phyloP scores from a whole-genome alignment of 1,140 invertebrate genomes.

The Ridgeia piscesae region DNA sequence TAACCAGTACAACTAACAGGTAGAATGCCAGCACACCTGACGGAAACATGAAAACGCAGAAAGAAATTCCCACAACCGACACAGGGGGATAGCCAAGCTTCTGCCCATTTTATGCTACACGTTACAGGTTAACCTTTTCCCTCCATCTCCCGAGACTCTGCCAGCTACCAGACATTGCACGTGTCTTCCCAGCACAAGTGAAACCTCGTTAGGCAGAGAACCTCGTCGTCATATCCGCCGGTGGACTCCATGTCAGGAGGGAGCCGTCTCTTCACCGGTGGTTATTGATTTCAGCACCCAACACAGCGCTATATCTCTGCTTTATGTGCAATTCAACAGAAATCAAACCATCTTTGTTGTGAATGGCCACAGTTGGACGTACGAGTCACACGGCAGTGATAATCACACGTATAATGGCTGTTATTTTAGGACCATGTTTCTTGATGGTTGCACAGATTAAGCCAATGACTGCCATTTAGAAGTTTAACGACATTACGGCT shows the following conservation, averaged over 20 bases:
- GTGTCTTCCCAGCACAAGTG: background rate
- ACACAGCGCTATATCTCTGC: background rate
- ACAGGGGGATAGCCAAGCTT: background rate
- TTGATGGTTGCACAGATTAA: background rate
- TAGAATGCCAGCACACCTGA: background rate
- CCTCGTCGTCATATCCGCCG: background rate
- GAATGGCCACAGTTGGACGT: background rate
- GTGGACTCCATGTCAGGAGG: background rate
- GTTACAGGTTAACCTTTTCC: background rate
- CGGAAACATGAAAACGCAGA: background rate
- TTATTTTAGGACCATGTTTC: background rate
- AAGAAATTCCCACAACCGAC: background rate
- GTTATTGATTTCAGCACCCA: background rate
- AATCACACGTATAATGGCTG: background rate
- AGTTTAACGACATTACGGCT: too few species aligned
- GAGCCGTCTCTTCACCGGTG: background rate
- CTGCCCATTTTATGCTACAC: background rate
- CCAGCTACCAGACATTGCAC: background rate
- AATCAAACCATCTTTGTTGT: background rate
- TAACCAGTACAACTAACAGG: background rate
- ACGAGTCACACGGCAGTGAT: background rate
- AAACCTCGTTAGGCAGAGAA: background rate
- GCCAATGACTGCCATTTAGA: too few species aligned
- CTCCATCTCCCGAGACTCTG: background rate
- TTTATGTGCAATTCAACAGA: background rate